Base-by-base conservation (phyloP, 1,140 invertebrate genomes). In the Lepidurus arcticus region DNA sequence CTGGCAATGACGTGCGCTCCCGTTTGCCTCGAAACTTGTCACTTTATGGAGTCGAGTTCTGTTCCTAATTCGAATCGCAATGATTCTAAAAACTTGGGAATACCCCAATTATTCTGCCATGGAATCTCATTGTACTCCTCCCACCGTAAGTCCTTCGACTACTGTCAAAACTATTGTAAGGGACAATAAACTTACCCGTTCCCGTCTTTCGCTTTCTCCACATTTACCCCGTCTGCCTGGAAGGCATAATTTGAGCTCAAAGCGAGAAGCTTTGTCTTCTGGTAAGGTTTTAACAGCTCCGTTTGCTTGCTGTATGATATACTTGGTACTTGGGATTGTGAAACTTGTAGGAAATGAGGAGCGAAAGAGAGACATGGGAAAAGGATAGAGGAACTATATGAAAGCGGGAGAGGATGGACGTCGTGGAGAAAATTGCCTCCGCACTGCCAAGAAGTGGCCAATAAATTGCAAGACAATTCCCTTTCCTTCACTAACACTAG, bases 391-490 rank as follows among this genome's bases (percentile, higher is more conserved):
- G n/a, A 34, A 13, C 53, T 13, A 65, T 65, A 65, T 65, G 53
- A 65, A 65, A 65, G 16, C 53, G 16, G 7, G 53, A 65, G 53
- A 65, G 21, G 21, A 65, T 65, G 53, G 53, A 65, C 53, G 53
- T 16, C 53, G 53, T 65, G 53, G 53, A 65, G 53, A 65, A 21
- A 65, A 65, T 65, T 65, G 53, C 53, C 53, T 65, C 21, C 16
- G 53, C 53, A 65, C 53, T 65, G 53, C 53, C 53, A 65, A 65
- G 53, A 65, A 65, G 53, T 65, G 53, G 53, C 53, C 53, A 65
- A 65, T 65, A 65, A 65, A 65, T 65, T 65, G 53, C 3, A 65
- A 65, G n/a, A 65, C 53, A 13, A 16, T 65, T 65, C 53, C 21
- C 53, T 65, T 65, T 16, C 13, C 21, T 16, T 65, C 53, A 1